These are phyloP conservation scores for Coregonus ussuriensis DNA, from an alignment of 2,797 vertebrate species.

Conservation along the genomic window DNA sequence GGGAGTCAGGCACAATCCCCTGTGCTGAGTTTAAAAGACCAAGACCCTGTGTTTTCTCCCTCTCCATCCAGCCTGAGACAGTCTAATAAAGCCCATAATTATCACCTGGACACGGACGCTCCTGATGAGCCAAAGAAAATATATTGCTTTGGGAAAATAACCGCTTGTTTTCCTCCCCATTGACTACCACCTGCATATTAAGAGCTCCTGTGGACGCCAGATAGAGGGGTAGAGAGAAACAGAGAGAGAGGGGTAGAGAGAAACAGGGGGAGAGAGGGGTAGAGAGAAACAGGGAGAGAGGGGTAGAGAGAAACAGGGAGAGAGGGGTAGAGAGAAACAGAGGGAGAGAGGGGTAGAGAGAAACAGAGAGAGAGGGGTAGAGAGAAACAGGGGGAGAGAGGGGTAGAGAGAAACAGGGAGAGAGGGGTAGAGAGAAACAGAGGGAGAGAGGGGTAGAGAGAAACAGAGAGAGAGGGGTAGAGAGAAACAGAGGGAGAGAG, in stretches of 20 bases:
- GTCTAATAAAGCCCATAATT: slow-evolving; percentile 68
- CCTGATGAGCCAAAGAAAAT: slow-evolving; percentile 40
- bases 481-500: neutral
- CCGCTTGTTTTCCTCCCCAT: slow-evolving; percentile 51
- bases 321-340: neutral
- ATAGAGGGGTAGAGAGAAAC: too few relatives aligned
- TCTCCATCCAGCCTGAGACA: slow-evolving; percentile 29
- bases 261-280: too few relatives aligned
- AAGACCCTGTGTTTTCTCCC: neutral
- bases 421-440: too few relatives aligned
- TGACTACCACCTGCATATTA: slow-evolving; percentile 52
- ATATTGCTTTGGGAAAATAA: slow-evolving; percentile 57
- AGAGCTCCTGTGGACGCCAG: slow-evolving; percentile 23
- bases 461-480: too few relatives aligned
- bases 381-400: neutral
- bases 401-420: neutral
- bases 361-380: neutral
- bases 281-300: too few relatives aligned
- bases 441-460: too few relatives aligned
- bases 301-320: neutral
- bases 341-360: neutral
- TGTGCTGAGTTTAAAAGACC: too few relatives aligned
- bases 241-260: too few relatives aligned
- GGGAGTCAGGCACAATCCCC: slow-evolving; percentile 64
- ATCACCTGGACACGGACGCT: slow-evolving; percentile 60